Conservation (phyloP, 1,140 invertebrate genomes). For the Anoplophora glabripennis region DNA sequence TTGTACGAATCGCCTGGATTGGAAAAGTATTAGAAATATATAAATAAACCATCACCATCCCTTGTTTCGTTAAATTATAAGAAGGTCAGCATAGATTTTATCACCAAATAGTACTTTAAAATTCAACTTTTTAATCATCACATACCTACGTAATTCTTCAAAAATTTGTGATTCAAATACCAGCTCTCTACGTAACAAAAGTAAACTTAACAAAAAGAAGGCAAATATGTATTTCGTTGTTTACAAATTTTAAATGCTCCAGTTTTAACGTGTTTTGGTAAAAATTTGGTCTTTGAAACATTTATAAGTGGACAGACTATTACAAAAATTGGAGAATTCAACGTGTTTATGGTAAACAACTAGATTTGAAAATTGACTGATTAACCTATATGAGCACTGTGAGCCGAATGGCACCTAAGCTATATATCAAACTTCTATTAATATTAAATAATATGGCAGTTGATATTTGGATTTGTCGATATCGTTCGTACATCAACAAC, state of each 20-base stretch:
- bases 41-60: slow-evolving; percentile 28
- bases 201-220: too few species aligned
- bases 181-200: slow-evolving; percentile 2
- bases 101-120: background rate
- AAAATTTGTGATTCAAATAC: too few species aligned
- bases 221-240: too few species aligned
- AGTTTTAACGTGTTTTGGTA: slow-evolving; percentile 9
- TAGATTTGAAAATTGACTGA: too few species aligned
- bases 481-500: background rate
- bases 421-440: slow-evolving; percentile 9
- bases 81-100: background rate
- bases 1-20: background rate
- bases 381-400: slow-evolving; percentile 23
- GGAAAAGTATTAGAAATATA: slow-evolving; percentile 6
- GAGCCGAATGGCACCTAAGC: slow-evolving; percentile 31
- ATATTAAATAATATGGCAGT: slow-evolving; percentile 21
- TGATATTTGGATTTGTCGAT: background rate
- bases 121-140: slow-evolving; percentile 6
- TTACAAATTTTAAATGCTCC: too few species aligned
- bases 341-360: too few species aligned
- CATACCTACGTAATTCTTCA: background rate
- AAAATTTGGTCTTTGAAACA: background rate
- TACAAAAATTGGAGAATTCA: too few species aligned
- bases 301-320: too few species aligned
- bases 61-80: slow-evolving; percentile 12